Conservation (phyloP, 2,888 invertebrate genomes). For the Cryptocheilus praepositus region DNA sequence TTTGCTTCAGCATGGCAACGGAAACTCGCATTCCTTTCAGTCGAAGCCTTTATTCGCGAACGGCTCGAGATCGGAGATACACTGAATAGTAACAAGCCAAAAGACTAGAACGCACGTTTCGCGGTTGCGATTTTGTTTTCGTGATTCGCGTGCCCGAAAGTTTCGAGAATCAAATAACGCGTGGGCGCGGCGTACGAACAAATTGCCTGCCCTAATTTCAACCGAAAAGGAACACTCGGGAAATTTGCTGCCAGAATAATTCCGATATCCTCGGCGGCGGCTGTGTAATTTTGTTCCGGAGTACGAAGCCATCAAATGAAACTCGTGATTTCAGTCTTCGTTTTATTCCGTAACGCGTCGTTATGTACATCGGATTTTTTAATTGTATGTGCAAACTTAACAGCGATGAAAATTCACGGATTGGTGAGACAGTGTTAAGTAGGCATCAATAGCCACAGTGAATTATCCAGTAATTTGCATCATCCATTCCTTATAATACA, state of each 20-base stretch:
- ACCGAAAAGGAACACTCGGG: background rate
- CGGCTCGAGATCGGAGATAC: background rate
- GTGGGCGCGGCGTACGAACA: background rate
- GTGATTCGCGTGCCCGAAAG: background rate
- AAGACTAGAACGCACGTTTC: slow-evolving; percentile 9
- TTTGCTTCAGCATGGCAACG: too few relatives aligned
- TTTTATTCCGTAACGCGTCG: too few relatives aligned
- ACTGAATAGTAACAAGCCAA: slow-evolving; percentile 18
- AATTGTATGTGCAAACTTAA: background rate
- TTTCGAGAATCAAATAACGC: background rate
- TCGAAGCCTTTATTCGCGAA: slow-evolving; percentile 30
- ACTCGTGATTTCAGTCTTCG: too few relatives aligned
- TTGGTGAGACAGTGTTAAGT: background rate
- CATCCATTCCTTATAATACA: too few relatives aligned
- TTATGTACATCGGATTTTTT: too few relatives aligned
- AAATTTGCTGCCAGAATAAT: background rate
- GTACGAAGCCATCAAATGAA: too few relatives aligned
- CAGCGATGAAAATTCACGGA: background rate
- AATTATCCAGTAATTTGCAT: too few relatives aligned
- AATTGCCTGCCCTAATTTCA: background rate
- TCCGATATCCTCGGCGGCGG: background rate
- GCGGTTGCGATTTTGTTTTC: background rate
- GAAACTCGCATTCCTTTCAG: slow-evolving; percentile 28
- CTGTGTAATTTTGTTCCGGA: background rate
- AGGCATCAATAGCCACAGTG: too few relatives aligned